Evolutionary conservation across 2,888 invertebrate genomes (phyloP).

Genomic region (Herminia tarsipennalis): DNA sequence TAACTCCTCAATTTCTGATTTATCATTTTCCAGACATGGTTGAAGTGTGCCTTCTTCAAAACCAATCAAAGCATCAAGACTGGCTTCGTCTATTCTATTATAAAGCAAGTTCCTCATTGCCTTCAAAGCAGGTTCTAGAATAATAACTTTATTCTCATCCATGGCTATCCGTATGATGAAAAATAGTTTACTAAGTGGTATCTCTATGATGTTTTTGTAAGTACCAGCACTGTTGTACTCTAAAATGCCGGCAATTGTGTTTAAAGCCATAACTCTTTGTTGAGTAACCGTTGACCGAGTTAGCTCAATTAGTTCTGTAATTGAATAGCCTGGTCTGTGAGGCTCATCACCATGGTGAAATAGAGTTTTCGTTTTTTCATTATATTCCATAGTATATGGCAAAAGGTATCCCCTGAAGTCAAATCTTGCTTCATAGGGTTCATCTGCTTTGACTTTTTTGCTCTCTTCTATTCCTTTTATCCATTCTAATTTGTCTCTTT

Average conservation of each 20-base stretch:
- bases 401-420: constrained; percentile 92
- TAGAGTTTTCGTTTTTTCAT: constrained; percentile 86
- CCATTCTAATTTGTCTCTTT: constrained; percentile 95
- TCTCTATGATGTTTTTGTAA: constrained; percentile 90
- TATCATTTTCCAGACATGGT: constrained; percentile 84
- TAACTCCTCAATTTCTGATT: constrained; percentile 82
- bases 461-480: constrained; percentile 89
- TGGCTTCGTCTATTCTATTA: constrained; percentile 92
- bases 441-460: constrained; percentile 81
- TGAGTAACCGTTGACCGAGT: constrained; percentile 91
- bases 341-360: constrained; percentile 98
- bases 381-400: constrained; percentile 88
- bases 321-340: constrained; percentile 94
- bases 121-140: constrained; percentile 91
- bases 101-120: constrained; percentile 91
- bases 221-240: constrained; percentile 90
- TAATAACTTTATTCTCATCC: constrained; percentile 91
- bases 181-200: constrained; percentile 91
- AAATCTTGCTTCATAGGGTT: constrained; percentile 92
- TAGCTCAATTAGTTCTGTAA: constrained; percentile 94
- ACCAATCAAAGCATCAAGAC: constrained; percentile 89
- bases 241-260: constrained; percentile 92
- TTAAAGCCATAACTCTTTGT: constrained; percentile 93
- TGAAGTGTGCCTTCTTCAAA: constrained; percentile 88
- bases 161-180: constrained; percentile 93